Evolutionary conservation across 2,888 invertebrate genomes (phyloP), one percentile per base, ranked within the genome.

Genomic region (Crioceris asparagi): DNA sequence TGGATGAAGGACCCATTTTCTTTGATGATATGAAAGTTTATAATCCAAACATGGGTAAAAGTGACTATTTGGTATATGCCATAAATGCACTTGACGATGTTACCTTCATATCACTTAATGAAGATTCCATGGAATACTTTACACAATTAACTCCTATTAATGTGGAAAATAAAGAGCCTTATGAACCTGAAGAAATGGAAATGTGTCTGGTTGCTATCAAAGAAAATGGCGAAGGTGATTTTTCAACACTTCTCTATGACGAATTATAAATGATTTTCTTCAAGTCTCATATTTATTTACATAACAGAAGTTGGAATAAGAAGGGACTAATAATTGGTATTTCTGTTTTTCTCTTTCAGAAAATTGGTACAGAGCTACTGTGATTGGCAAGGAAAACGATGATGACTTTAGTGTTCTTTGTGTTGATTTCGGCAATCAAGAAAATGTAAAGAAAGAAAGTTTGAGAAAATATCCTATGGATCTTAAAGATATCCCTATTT

Each of bases 371-470:
- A 43, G 58, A 40, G 57, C 50, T 3, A 32, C 41, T 4, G 48
- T 53, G 14, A 15, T 54, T 4, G 43, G 43, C 7, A 30, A 31
- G n/a, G 39, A 43, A 21, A 29, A 29, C 3, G 42, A 38, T 17
- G 39, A 43, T 5, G 43, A 51, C 11, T 46, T 38, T 19, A 29
- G 40, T 8, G 45, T 57, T 4, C 44, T 44, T 23, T 57, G 50
- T 33, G 47, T 60, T 3, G 61, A 61, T 50, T 60, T 51, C 45
- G 61, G 61, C 3, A 57, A 54, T 35, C 25, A 42, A 10, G 45
- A 41, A 14, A 38, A 11, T 1, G 40, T 53, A 2, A 38, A 43
- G 7, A 41, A 40, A 2, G 33, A 39, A 6, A 35, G 55, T 25
- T 43, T 61, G 17, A 46, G 60, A 32, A 52, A 46, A 37, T 48